Conservation (phyloP, 2,797 vertebrate genomes). For the Dallia pectoralis region DNA sequence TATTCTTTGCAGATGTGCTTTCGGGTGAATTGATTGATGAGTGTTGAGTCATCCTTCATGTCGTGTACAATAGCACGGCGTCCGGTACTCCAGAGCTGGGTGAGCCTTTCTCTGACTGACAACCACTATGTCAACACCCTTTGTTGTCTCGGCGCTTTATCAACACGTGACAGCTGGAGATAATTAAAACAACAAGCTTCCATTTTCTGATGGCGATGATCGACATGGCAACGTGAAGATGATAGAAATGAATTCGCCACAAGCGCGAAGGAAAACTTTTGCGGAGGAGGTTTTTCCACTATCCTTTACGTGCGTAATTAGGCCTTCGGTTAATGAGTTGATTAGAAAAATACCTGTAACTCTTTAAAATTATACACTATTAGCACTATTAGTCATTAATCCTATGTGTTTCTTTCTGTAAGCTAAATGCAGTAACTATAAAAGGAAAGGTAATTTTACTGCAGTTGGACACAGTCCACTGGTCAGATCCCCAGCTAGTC, state of each 20-base stretch:
- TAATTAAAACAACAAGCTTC: conserved; percentile 54
- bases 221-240: conserved; percentile 47
- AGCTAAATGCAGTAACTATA: neutral
- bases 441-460: neutral
- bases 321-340: neutral
- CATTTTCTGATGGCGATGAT: conserved; percentile 57
- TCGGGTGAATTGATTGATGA: conserved; percentile 33
- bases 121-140: conserved; percentile 59
- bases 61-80: conserved; percentile 50
- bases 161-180: conserved; percentile 57
- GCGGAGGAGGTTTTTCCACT: neutral
- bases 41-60: conserved; percentile 47
- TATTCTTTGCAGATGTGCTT: conserved; percentile 17
- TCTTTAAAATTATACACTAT: neutral
- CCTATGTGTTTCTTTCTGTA: neutral
- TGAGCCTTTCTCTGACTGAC: conserved; percentile 32
- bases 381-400: neutral
- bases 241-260: conserved; percentile 52
- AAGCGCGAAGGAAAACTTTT: conserved; percentile 14
- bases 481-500: conserved; percentile 1
- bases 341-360: neutral
- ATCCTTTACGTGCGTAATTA: neutral
- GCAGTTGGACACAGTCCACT: conserved; percentile 22
- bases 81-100: conserved; percentile 39
- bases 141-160: conserved; percentile 65